Percentiles rank a stretch among this genome's conserved stretches.
Conservation (phyloP, 2,797 vertebrate genomes). For the Falco peregrinus region DNA sequence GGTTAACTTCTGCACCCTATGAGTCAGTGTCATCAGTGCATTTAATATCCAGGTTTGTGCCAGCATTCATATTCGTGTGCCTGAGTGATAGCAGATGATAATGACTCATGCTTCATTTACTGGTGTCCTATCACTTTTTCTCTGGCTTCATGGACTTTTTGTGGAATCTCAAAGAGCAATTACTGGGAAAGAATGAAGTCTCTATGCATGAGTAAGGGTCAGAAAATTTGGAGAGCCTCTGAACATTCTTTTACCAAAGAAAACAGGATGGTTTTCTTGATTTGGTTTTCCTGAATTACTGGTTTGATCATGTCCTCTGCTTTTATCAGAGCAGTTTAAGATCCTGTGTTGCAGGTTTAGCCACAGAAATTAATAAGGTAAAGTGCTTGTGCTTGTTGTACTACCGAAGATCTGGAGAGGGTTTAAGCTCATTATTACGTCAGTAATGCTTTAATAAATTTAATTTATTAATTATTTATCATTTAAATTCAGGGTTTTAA, state of each 20-base stretch:
- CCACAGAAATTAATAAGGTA: neutral
- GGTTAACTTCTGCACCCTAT: conserved; percentile 42
- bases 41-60: conserved; percentile 53
- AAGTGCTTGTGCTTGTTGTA: neutral
- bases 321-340: neutral
- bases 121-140: conserved; percentile 16
- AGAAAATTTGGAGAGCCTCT: neutral
- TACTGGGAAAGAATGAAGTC: conserved; percentile 16
- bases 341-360: neutral
- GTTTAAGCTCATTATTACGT: neutral
- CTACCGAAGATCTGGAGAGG: neutral
- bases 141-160: conserved; percentile 9
- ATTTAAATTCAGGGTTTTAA: neutral
- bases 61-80: conserved; percentile 3
- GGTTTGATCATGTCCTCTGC: neutral
- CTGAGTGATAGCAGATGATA: conserved; percentile 53
- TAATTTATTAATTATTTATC: neutral
- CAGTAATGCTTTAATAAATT: neutral
- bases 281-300: neutral
- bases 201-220: neutral
- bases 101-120: conserved; percentile 65
- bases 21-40: conserved; percentile 51
- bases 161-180: conserved; percentile 30
- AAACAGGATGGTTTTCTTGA: neutral
- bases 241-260: neutral